Evolutionary conservation across 2,888 invertebrate genomes (phyloP).

Genomic region (Dorcus parallelipipedus): DNA sequence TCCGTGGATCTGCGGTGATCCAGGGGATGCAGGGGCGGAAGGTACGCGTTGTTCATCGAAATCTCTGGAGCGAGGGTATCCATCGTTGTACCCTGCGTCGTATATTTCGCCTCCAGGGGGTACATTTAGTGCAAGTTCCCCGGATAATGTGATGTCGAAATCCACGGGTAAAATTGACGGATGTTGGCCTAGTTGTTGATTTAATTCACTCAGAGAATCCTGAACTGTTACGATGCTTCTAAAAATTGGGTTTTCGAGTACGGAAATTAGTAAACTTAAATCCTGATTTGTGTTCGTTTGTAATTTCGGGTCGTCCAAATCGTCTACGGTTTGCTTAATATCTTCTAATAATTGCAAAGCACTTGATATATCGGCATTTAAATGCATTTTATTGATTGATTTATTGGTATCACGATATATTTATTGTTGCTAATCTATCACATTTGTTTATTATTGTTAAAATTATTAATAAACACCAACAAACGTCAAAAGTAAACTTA

Average conservation of each 20-base stretch:
- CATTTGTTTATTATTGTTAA: conserved; percentile 17
- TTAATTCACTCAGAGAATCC: conserved; percentile 84
- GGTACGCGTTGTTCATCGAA: conserved; percentile 77
- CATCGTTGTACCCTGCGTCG: conserved; percentile 53
- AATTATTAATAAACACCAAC: conserved; percentile 3
- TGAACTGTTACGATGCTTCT: conserved; percentile 86
- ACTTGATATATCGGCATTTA: conserved; percentile 77
- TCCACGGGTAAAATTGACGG: conserved; percentile 90
- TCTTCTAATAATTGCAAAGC: conserved; percentile 86
- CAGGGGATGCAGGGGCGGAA: conserved; percentile 69
- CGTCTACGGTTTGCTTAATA: conserved; percentile 81
- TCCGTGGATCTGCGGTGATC: conserved; percentile 68
- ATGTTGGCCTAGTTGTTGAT: conserved; percentile 82
- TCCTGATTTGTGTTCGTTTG: conserved; percentile 74
- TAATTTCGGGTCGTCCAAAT: conserved; percentile 78
- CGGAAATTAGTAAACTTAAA: conserved; percentile 75
- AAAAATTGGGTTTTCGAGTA: conserved; percentile 87
- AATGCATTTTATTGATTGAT: conserved; percentile 47
- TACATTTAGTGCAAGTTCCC: conserved; percentile 63
- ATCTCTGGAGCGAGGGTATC: conserved; percentile 52
- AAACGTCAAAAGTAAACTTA: background rate
- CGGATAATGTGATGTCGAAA: conserved; percentile 84
- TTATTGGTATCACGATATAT: conserved; percentile 12
- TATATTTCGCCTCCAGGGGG: conserved; percentile 58
- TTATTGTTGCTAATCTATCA: conserved; percentile 21